Evolutionary conservation across 2,113 vertebrate genomes (phyloP).

Genomic region (Zonotrichia leucophrys): DNA sequence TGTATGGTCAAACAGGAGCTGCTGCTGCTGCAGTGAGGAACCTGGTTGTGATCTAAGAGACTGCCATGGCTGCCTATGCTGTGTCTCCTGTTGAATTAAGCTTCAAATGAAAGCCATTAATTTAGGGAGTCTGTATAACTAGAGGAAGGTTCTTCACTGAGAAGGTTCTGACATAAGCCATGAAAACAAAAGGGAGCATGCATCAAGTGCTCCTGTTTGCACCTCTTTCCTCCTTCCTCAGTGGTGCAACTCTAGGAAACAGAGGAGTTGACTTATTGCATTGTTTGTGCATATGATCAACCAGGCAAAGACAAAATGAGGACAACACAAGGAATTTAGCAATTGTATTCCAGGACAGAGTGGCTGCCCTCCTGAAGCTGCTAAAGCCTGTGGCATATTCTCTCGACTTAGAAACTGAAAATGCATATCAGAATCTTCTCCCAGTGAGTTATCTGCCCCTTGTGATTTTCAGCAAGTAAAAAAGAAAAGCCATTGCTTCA

Average conservation of each 20-base stretch:
- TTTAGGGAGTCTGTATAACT: background rate
- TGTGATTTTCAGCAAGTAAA: conserved; percentile 4
- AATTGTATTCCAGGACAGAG: background rate
- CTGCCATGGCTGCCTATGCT: background rate
- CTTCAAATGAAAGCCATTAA: background rate
- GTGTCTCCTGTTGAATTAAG: background rate
- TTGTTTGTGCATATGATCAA: background rate
- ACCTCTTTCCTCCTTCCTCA: background rate
- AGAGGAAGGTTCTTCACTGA: background rate
- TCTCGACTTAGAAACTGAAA: background rate
- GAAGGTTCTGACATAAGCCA: background rate
- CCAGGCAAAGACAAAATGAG: background rate
- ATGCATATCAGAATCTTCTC: background rate
- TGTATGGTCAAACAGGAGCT: fast-evolving
- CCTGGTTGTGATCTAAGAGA: background rate
- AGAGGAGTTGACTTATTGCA: fast-evolving
- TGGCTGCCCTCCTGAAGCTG: background rate
- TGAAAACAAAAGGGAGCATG: background rate
- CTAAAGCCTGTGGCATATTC: background rate
- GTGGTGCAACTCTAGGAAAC: background rate
- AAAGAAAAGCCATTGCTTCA: background rate
- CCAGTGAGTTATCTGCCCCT: background rate
- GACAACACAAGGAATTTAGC: background rate
- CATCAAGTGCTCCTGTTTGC: background rate
- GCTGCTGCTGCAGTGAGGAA: background rate